A percentile compares a stretch with the other conserved stretches of the same genome.
Conservation (phyloP, 2,888 invertebrate genomes). For the Ametastegia equiseti region DNA sequence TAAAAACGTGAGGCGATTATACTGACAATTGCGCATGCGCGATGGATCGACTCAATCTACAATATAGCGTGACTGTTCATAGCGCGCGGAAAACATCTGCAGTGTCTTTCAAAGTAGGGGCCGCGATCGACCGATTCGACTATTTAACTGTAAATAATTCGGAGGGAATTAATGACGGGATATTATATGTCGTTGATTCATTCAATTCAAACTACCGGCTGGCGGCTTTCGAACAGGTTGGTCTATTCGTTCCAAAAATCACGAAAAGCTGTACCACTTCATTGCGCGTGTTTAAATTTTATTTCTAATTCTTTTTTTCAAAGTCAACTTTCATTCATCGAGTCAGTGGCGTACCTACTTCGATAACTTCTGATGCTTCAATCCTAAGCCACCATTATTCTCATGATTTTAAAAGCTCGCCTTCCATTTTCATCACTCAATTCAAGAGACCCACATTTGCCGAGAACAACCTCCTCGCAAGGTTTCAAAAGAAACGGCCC, state of each 20-base stretch:
- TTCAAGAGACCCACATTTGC: constrained; percentile 35
- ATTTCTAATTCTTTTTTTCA: no score
- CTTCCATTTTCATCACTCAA: neutral
- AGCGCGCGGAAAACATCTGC: neutral
- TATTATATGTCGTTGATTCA: neutral
- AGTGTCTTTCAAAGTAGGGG: constrained; percentile 2
- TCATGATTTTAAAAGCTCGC: neutral
- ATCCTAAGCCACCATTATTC: no score
- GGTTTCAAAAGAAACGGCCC: constrained; percentile 43
- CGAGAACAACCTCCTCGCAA: constrained; percentile 15
- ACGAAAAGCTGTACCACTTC: no score
- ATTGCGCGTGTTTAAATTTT: no score
- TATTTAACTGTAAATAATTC: neutral
- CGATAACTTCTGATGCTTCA: no score
- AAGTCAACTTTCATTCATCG: no score
- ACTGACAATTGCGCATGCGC: constrained; percentile 28
- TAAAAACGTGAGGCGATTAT: neutral
- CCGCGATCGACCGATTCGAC: neutral
- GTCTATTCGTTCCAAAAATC: no score
- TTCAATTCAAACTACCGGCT: no score
- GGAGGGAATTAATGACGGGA: neutral
- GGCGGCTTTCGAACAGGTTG: no score
- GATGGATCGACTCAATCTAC: constrained; percentile 1
- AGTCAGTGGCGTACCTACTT: no score
- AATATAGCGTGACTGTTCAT: neutral